Evolutionary conservation across 2,888 invertebrate species (phyloP).

Genomic region (Homarus gammarus): DNA sequence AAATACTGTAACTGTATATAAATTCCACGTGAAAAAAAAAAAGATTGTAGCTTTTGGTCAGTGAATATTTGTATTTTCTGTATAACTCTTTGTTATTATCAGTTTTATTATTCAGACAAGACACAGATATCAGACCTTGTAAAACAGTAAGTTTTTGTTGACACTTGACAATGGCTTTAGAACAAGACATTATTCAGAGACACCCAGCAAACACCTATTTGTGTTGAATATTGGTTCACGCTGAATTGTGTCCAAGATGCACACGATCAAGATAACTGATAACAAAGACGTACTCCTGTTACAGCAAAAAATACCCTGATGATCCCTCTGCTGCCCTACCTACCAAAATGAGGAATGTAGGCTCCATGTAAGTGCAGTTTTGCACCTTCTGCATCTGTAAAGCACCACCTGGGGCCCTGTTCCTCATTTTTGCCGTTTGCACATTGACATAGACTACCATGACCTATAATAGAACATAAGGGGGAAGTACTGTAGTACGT

Average conservation of each 20-base stretch:
- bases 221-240: too few relatives aligned
- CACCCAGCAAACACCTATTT: not conserved
- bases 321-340: slow-evolving; percentile 54
- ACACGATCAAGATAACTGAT: not conserved
- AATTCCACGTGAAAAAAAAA: too few relatives aligned
- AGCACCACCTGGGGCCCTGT: not conserved
- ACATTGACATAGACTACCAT: not conserved
- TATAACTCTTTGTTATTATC: too few relatives aligned
- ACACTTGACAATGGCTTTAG: not conserved
- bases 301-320: slow-evolving; percentile 58
- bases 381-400: not conserved
- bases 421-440: not conserved
- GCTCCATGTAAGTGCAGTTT: slow-evolving; percentile 58
- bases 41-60: too few relatives aligned
- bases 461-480: too few relatives aligned
- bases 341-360: slow-evolving; percentile 60
- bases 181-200: not conserved
- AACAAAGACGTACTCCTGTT: slow-evolving; percentile 24
- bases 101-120: too few relatives aligned
- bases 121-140: too few relatives aligned
- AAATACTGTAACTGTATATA: too few relatives aligned
- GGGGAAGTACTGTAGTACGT: too few relatives aligned
- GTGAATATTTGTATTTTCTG: too few relatives aligned
- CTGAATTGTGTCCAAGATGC: not conserved
- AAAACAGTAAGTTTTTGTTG: too few relatives aligned